These are phyloP conservation scores for Myiagra hebetior DNA, from an alignment of 2,113 vertebrate genomes.

Conservation along the genomic window DNA sequence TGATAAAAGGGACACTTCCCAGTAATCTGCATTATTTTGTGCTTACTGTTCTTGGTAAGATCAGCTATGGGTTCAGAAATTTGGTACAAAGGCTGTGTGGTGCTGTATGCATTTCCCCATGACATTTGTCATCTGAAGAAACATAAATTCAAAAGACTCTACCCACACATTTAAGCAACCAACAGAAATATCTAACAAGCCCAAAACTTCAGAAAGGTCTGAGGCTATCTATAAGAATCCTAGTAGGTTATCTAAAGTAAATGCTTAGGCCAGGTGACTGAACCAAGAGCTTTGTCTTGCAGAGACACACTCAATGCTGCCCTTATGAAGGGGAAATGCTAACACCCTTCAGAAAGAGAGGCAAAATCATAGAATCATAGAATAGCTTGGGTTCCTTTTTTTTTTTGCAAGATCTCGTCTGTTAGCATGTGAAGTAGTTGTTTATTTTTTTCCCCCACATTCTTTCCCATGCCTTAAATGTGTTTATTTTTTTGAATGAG, in stretches of 20 bases:
- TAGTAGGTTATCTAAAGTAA: neutral
- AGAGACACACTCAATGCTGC: neutral
- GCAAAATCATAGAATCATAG: neutral
- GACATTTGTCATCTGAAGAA: neutral
- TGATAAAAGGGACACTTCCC: neutral
- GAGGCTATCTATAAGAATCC: neutral
- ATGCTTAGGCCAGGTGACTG: neutral
- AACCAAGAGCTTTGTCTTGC: neutral
- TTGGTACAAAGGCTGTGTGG: neutral
- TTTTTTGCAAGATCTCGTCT: neutral
- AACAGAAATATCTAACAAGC: neutral
- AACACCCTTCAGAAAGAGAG: neutral
- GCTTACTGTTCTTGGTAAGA: neutral
- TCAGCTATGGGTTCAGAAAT: neutral
- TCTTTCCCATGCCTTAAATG: neutral
- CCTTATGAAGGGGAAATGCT: neutral
- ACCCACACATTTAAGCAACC: neutral
- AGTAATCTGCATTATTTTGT: neutral
- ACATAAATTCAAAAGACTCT: neutral
- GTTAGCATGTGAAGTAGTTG: neutral
- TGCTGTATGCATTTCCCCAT: neutral
- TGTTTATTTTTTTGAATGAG: neutral
- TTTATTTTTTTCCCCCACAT: neutral
- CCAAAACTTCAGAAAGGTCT: neutral
- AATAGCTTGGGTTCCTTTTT: neutral